phyloP scores from a whole-genome alignment of 2,113 vertebrate species.

The Marcusenius ussheri region DNA sequence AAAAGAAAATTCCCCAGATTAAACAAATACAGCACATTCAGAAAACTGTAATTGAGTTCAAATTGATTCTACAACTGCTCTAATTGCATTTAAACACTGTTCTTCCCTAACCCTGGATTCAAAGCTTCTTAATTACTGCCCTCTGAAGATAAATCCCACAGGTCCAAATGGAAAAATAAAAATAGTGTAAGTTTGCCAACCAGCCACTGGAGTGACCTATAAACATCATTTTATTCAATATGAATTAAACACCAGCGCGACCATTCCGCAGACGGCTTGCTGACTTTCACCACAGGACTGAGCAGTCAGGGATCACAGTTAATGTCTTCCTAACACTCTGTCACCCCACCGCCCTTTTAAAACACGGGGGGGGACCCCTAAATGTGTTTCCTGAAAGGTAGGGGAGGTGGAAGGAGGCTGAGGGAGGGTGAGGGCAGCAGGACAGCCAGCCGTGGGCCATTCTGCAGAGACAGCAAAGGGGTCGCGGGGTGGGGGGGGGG shows the following conservation, averaged over 20 bases:
- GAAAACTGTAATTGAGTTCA: constrained; percentile 60
- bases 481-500: constrained; percentile 83
- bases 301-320: constrained; percentile 12
- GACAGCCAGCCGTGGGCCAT: constrained; percentile 66
- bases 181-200: constrained; percentile 46
- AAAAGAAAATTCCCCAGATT: constrained; percentile 58
- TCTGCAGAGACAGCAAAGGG: constrained; percentile 94
- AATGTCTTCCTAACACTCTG: constrained; percentile 15
- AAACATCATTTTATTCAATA: constrained; percentile 44
- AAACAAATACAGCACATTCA: constrained; percentile 61
- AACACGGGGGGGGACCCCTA: constrained; percentile 57
- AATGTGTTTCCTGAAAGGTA: constrained; percentile 97
- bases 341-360: constrained; percentile 36
- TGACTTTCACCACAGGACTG: not conserved
- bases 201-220: constrained; percentile 44
- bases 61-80: constrained; percentile 58
- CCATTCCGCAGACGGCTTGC: not conserved
- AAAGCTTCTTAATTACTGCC: constrained; percentile 57
- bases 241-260: constrained; percentile 32
- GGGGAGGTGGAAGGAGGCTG: constrained; percentile 90
- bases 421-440: constrained; percentile 69
- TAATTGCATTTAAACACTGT: constrained; percentile 65
- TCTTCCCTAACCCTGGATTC: constrained; percentile 59
- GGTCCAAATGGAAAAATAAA: constrained; percentile 55
- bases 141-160: constrained; percentile 48